These are phyloP conservation scores for Drosophila pectinifera DNA, from an alignment of 1,140 invertebrate species.

Conservation along the genomic window DNA sequence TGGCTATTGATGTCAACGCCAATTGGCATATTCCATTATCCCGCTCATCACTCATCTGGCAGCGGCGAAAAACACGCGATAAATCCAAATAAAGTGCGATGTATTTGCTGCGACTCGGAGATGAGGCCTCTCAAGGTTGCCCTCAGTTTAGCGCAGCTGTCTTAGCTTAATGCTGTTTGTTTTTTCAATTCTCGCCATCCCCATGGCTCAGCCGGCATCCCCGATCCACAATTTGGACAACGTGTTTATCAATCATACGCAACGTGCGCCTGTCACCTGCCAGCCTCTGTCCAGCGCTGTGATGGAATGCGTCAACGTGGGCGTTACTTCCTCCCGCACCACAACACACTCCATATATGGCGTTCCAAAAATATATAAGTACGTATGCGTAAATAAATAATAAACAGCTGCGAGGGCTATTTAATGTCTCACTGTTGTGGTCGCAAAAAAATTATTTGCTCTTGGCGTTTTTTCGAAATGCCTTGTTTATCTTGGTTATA, in stretches of 20 bases:
- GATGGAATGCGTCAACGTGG: conserved; percentile 59
- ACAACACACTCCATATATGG: conserved; percentile 30
- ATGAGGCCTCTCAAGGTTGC: conserved; percentile 67
- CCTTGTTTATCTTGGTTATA: conserved; percentile 11
- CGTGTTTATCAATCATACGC: conserved; percentile 78
- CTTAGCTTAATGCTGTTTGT: conserved; percentile 33
- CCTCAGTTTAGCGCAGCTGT: conserved; percentile 61
- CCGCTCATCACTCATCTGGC: conserved; percentile 66
- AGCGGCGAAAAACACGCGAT: conserved; percentile 14
- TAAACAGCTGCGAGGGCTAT: conserved; percentile 37
- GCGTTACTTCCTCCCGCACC: conserved; percentile 51
- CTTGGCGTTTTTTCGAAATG: conserved; percentile 26
- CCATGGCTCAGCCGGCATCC: neutral
- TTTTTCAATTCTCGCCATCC: conserved; percentile 30
- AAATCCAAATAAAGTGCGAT: conserved; percentile 40
- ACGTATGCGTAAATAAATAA: conserved; percentile 50
- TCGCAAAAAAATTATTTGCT: conserved; percentile 26
- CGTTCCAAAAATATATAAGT: conserved; percentile 13
- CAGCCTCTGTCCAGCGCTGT: conserved; percentile 41
- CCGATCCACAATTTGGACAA: conserved; percentile 58
- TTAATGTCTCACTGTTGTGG: conserved; percentile 10
- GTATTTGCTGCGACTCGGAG: conserved; percentile 27
- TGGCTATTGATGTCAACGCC: conserved; percentile 62
- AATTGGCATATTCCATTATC: conserved; percentile 79
- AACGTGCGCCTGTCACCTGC: conserved; percentile 66